phyloP scores from a whole-genome alignment of 2,888 invertebrate species.

The Cybosia mesomella region DNA sequence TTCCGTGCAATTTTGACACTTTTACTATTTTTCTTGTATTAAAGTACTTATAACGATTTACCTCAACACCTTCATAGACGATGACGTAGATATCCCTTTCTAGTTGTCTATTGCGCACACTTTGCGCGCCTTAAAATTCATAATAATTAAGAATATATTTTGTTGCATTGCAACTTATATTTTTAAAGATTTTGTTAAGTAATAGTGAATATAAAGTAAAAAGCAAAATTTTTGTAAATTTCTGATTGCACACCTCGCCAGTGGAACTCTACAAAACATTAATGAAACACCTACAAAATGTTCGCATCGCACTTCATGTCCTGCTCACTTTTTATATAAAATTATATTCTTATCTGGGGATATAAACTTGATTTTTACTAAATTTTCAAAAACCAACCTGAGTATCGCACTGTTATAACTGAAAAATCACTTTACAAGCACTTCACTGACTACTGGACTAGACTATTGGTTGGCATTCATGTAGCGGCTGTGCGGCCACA shows the following conservation, averaged over 20 bases:
- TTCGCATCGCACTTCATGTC: background rate
- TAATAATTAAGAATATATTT: background rate
- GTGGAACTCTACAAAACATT: background rate
- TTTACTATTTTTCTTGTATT: background rate
- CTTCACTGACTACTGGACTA: slow-evolving; percentile 57
- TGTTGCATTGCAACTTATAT: background rate
- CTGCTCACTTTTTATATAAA: background rate
- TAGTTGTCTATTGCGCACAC: slow-evolving; percentile 20
- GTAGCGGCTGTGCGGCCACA: slow-evolving; percentile 68
- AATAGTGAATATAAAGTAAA: background rate
- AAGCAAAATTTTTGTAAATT: background rate
- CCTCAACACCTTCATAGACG: slow-evolving; percentile 18
- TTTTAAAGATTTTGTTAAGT: background rate
- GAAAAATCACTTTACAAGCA: slow-evolving; percentile 55
- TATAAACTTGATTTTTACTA: background rate
- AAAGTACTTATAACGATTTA: slow-evolving; percentile 6
- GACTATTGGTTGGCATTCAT: slow-evolving; percentile 60
- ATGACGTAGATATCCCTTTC: slow-evolving; percentile 45
- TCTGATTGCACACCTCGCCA: background rate
- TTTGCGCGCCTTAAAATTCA: slow-evolving; percentile 3
- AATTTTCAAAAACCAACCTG: slow-evolving; percentile 66
- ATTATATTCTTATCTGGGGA: background rate
- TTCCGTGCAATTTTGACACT: background rate
- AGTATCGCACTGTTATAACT: slow-evolving; percentile 52
- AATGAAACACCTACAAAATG: background rate